Base-by-base conservation (phyloP, 2,797 vertebrate genomes). In the Melanotaenia pygmaea region DNA sequence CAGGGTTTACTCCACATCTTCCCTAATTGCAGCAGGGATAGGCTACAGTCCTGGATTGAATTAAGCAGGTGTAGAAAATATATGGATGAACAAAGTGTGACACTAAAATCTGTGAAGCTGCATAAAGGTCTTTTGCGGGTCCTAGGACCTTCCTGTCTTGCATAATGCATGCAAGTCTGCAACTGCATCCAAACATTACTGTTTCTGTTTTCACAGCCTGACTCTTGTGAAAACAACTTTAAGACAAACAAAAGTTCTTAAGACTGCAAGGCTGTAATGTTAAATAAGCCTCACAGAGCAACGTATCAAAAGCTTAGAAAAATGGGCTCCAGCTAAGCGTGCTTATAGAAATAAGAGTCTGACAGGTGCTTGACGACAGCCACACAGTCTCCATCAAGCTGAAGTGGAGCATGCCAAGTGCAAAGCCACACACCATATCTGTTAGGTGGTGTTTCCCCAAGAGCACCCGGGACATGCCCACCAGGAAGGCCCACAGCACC, bases 391-490 rank as follows among this genome's bases (percentile, higher is more conserved):
- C 97, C 94, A 98, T 96, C 86, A 99, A 89, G 88, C 95, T 95
- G 82, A 97, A 98, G 89, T 98, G 97, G 63, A 99, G 85, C 88
- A 97, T 93, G 80, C 98, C 98, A 0, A 98, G 94, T 0, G 94
- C 86, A 4, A 99, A 98, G 72, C 98, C 97, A 0, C 96, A 98
- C 59, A 95, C 76, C 84, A 97, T 97, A 24, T 99, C 98, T 0
- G 96, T 98, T 72, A 99, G 92, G 86, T 99, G 97, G 88, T 99
- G 96, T 13, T 94, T 95, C 0, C 98, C 98, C 28, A 98, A 95
- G 92, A 98, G 94, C 72, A 99, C 95, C 0, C 96, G 95, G 0
- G 97, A 98, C n/a, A 98, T 35, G 70, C 97, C 97, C 86, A 97
- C 96, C 1, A 96, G 93, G 64, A 97, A 78, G 57, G 97, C 98